phyloP scores from a whole-genome alignment of 2,113 vertebrate species.

The Brachypteracias leptosomus region DNA sequence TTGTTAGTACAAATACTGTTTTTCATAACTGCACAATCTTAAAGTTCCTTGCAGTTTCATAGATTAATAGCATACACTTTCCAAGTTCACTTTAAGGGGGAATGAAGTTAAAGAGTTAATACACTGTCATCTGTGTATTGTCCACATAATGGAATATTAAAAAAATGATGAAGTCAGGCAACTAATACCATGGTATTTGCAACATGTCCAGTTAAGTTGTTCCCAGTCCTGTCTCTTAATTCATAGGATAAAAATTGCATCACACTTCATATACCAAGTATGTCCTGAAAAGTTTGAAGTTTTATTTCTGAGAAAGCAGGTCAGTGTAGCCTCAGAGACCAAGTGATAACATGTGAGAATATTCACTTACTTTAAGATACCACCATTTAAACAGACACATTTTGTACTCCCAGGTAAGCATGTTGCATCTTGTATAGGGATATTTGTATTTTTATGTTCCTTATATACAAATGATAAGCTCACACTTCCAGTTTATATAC shows the following conservation, averaged over 20 bases:
- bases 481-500: not conserved
- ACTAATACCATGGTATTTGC: conserved; percentile 32
- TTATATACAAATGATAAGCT: not conserved
- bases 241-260: conserved; percentile 41
- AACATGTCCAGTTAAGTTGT: conserved; percentile 35
- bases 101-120: not conserved
- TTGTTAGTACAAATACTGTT: too few relatives aligned
- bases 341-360: not conserved
- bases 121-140: not conserved
- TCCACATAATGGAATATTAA: not conserved
- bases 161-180: not conserved
- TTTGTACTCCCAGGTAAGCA: not conserved
- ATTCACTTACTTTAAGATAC: not conserved
- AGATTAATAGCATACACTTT: not conserved
- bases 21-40: not conserved
- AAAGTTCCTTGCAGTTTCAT: not conserved
- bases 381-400: not conserved
- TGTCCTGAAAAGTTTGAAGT: conserved; percentile 24
- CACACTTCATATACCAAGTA: conserved; percentile 47
- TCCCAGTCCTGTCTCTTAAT: conserved; percentile 54
- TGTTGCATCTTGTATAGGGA: not conserved
- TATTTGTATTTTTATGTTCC: not conserved
- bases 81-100: not conserved
- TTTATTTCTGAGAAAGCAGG: not conserved
- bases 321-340: not conserved